phyloP scores from a whole-genome alignment of 2,888 invertebrate genomes.

The Trachelus iudaicus region DNA sequence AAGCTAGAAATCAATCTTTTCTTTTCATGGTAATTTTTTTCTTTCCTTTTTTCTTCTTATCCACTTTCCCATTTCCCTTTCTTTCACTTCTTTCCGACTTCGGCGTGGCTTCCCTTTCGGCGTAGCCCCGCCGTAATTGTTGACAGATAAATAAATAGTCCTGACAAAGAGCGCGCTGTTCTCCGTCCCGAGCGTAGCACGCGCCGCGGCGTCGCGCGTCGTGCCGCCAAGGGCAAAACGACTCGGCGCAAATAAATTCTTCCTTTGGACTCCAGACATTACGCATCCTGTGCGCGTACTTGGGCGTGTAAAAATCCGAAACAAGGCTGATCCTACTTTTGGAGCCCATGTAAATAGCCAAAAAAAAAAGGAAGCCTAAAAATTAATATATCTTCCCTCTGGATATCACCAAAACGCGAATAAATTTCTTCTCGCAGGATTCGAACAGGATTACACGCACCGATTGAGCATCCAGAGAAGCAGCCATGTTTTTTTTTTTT shows the following conservation, averaged over 20 bases:
- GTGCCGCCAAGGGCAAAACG: constrained; percentile 47
- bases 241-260: constrained; percentile 29
- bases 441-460: constrained; percentile 25
- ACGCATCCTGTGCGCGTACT: not conserved
- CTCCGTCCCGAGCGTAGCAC: constrained; percentile 38
- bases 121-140: constrained; percentile 54
- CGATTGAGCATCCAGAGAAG: constrained; percentile 60
- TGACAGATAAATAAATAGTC: constrained; percentile 63
- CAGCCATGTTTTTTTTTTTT: constrained; percentile 56
- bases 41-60: not conserved
- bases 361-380: not conserved
- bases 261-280: not conserved
- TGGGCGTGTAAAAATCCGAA: not conserved
- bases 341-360: not conserved
- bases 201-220: constrained; percentile 36
- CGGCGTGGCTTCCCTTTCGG: constrained; percentile 19
- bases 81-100: constrained; percentile 39
- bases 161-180: constrained; percentile 56
- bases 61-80: constrained; percentile 22
- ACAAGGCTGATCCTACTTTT: not conserved
- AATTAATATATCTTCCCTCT: not conserved
- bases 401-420: not conserved
- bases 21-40: not conserved
- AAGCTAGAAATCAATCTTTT: constrained; percentile 3
- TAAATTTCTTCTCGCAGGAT: not conserved